Evolutionary conservation across 2,113 vertebrate species (phyloP), one percentile per base, ranked within the genome.

Genomic region (Erythrocercus mccallii): DNA sequence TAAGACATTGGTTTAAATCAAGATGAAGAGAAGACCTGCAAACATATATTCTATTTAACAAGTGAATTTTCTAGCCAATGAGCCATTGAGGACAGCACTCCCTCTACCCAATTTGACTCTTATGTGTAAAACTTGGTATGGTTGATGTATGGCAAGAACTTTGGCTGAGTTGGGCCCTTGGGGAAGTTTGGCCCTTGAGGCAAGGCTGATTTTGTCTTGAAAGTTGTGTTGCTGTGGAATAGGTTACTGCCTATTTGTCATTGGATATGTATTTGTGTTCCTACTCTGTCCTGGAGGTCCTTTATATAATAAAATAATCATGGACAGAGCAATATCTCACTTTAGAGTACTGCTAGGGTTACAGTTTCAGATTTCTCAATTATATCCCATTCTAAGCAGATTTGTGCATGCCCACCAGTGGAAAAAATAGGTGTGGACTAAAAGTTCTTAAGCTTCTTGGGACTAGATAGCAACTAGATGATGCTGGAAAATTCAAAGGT

Each of bases 51-150:
- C 78, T 86, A 35, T 84, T 95, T 95, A 96, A 79, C 44, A 92
- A 94, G 86, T 74, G 81, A 89, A 86, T 92, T 91, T 96, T 95
- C 69, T 92, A 88, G 80, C 91, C 94, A 92, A 37, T 88, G 91
- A 94, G 76, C 80, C 91, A 86, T 60, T 88, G 83, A 92, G 72
- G 66, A 56, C 11, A 81, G 45, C 81, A 81, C 17, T 62, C 35
- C 58, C 44, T 94, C 56, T 81, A 73, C 44, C 64, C 68, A 33
- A 23, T 90, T 88, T 81, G 15, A 82, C 40, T 91, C 37, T 84
- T 88, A 50, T 71, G n/a, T 68, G 44, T 65, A 90, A 92, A 86
- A 42, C 70, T 73, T 73, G 51, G 47, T 81, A 42, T 48, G 45
- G 78, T 70, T 74, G 57, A 69, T 69, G 35, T 61, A 66, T 1